Evolutionary conservation across 2,113 vertebrate species (phyloP), one percentile per base, ranked within the genome.

Genomic region (Murina feae): DNA sequence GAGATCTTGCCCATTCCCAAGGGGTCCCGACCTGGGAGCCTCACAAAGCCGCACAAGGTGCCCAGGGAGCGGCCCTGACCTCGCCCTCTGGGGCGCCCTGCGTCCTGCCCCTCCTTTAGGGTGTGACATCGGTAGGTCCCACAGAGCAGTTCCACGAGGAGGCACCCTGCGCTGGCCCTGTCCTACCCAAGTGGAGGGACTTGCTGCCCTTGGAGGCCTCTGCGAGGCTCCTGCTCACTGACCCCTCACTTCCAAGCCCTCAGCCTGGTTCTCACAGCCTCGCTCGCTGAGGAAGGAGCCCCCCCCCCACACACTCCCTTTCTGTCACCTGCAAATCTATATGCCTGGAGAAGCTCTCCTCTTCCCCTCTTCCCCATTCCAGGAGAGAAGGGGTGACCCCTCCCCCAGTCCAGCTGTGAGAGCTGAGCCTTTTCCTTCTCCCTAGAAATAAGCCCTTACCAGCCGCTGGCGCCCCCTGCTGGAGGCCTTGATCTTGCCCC

Each of bases 101-200:
- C 10, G 1, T 23, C 30, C 2, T 14, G 68, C n/a, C 44, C 4
- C 4, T 1, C 42, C 49, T 32, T 30, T 0, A 3, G 17, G 23
- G 3, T 8, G 4, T 9, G 51, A 18, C 6, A 1, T 1, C 6
- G 35, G 39, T 1, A 11, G n/a, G 42, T 12, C n/a, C 32, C 18
- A 1, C n/a, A 2, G n/a, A 28, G 13, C 39, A 3, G 39, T 9
- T 21, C 9, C 42, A 3, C 0, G 17, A 12, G 53, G 35, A 8
- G 39, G 78, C 23, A 1, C 12, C 35, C 9, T 9, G 55, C 2
- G 3, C 49, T 14, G 5, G 4, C 60, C 1, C 2, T 0, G 6
- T 23, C 42, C 68, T 44, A 9, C 18, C 1, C 0, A 2, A 12
- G 25, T 8, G 66, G n/a, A 71, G 21, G 47, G 42, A 4, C 69